Conservation (phyloP, 2,797 vertebrate species). For the Hemitrygon akajei region DNA sequence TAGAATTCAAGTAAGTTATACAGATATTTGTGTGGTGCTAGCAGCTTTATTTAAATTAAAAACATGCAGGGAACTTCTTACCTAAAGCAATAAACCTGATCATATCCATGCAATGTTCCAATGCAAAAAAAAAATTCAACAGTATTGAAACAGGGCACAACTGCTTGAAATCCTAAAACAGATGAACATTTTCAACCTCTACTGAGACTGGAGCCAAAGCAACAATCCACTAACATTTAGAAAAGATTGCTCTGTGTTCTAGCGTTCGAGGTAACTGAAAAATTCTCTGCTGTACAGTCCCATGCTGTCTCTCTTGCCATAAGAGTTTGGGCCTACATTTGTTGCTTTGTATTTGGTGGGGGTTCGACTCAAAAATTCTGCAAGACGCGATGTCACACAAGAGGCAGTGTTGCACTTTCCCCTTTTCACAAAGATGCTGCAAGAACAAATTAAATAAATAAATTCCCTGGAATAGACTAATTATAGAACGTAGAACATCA, state of each 20-base stretch:
- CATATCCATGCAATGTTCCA: background rate
- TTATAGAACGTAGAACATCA: too few relatives aligned
- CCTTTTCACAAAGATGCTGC: conserved; percentile 65
- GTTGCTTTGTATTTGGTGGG: conserved; percentile 70
- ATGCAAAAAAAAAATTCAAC: background rate
- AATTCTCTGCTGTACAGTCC: conserved; percentile 46
- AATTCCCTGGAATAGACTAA: background rate
- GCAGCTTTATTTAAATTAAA: conserved; percentile 30
- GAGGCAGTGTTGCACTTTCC: conserved; percentile 81
- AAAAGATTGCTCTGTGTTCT: conserved; percentile 47
- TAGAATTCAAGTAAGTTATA: conserved; percentile 25
- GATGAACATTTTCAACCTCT: background rate
- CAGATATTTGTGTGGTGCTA: conserved; percentile 19
- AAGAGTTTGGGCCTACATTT: conserved; percentile 76
- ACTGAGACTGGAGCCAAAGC: background rate
- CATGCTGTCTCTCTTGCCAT: conserved; percentile 70
- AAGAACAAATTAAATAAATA: conserved; percentile 27
- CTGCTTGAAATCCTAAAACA: conserved; percentile 24
- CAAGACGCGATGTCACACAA: conserved; percentile 78
- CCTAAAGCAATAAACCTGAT: background rate
- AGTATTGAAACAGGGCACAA: background rate
- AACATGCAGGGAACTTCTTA: conserved; percentile 29
- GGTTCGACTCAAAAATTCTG: conserved; percentile 77
- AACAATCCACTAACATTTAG: conserved; percentile 6
- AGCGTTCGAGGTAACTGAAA: conserved; percentile 54